A percentile compares a stretch with the other conserved stretches of the same genome.
These are phyloP conservation scores for Staurois parvus DNA, from an alignment of 2,797 vertebrate species.

Conservation along the genomic window DNA sequence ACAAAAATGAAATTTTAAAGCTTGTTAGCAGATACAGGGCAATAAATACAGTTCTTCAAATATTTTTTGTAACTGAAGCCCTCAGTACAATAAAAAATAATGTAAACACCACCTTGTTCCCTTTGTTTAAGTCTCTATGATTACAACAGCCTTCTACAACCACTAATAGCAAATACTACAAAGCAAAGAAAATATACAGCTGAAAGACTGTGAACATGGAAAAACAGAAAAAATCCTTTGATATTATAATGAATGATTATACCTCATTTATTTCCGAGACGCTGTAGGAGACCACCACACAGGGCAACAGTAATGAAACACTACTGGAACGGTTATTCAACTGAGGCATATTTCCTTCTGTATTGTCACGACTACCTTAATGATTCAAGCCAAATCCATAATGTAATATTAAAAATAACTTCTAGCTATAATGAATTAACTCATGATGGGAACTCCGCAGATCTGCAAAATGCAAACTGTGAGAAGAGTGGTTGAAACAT, in stretches of 20 bases:
- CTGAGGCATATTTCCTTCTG: not conserved
- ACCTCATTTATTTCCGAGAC: not conserved
- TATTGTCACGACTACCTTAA: not conserved
- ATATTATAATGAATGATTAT: not conserved
- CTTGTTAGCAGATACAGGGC: no score
- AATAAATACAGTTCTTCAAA: no score
- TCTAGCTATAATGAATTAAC: slow-evolving; percentile 2
- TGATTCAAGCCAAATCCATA: slow-evolving; percentile 12
- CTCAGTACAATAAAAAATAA: no score
- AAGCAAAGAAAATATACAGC: not conserved
- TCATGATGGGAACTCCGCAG: not conserved
- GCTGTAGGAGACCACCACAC: slow-evolving; percentile 12
- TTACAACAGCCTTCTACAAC: not conserved
- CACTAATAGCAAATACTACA: not conserved
- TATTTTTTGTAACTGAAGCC: no score
- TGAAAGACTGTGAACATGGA: not conserved
- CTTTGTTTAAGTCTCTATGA: no score
- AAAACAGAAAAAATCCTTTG: not conserved
- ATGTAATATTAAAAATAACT: slow-evolving; percentile 1
- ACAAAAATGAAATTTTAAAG: no score
- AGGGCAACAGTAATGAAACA: slow-evolving; percentile 8
- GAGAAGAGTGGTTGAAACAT: no score
- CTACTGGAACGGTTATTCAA: slow-evolving; percentile 3
- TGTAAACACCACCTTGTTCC: no score
- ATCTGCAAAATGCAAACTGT: not conserved